A percentile compares a stretch with the other conserved stretches of the same genome.
Conservation (phyloP, 2,113 vertebrate species). For the Panthera leo region DNA sequence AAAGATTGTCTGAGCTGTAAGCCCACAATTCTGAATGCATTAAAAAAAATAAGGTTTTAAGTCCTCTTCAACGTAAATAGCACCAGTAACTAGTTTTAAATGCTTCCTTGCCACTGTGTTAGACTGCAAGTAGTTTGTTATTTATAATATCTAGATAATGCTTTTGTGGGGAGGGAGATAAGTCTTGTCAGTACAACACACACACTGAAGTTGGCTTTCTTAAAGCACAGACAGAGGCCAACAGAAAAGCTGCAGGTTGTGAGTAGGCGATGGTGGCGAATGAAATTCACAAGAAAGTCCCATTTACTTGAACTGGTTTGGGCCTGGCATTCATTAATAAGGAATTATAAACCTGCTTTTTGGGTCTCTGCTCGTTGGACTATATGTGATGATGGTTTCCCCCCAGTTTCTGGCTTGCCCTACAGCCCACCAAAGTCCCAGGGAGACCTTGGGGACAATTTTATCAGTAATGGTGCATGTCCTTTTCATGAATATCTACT, state of each 20-base stretch:
- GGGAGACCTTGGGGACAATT: background rate
- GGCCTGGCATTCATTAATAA: background rate
- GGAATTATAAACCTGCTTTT: background rate
- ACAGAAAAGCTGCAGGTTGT: background rate
- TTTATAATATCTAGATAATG: slow-evolving; percentile 60
- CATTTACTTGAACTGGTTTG: background rate
- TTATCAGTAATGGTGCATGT: fast-evolving
- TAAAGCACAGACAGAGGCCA: background rate
- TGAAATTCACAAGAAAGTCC: slow-evolving; percentile 6
- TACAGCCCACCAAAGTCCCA: background rate
- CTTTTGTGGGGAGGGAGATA: slow-evolving; percentile 6
- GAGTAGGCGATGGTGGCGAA: background rate
- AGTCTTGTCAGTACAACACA: background rate
- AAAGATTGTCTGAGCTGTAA: background rate
- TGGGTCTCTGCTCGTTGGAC: background rate
- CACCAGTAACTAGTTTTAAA: slow-evolving; percentile 30
- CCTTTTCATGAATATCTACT: background rate
- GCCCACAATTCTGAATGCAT: background rate
- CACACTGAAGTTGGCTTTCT: background rate
- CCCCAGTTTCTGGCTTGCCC: background rate
- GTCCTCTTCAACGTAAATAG: background rate
- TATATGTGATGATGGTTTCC: background rate
- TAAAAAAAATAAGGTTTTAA: background rate
- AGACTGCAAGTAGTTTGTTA: slow-evolving; percentile 46
- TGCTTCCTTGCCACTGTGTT: background rate